A percentile compares a stretch with the other conserved stretches of the same genome.
phyloP scores from a whole-genome alignment of 2,888 invertebrate genomes.

The Fragum fragum region DNA sequence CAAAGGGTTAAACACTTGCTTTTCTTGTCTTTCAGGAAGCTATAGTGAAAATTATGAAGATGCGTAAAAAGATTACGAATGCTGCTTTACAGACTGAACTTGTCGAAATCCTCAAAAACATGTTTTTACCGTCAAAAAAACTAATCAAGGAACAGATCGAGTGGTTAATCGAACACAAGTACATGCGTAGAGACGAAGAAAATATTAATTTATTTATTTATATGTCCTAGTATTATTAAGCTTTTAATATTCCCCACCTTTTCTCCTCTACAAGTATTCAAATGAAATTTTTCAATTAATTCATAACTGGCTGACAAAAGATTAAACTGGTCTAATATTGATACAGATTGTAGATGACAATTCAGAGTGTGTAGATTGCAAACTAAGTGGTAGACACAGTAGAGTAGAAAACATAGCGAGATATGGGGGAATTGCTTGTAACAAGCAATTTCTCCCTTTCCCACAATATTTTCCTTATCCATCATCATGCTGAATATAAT shows the following conservation, averaged over 20 bases:
- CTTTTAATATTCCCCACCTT: background rate
- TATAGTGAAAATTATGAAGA: conserved; percentile 99
- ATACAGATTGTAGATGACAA: no score
- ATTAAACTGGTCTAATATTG: no score
- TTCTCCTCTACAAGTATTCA: background rate
- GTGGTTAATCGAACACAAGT: conserved; percentile 99
- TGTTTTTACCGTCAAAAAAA: conserved; percentile 99
- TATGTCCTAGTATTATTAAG: conserved; percentile 90
- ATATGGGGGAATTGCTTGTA: no score
- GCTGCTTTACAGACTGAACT: conserved; percentile 98
- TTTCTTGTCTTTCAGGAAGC: conserved; percentile 97
- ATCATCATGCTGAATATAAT: no score
- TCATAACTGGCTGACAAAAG: no score
- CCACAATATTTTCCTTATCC: no score
- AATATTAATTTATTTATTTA: conserved; percentile 99
- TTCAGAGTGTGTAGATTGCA: no score
- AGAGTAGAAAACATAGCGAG: no score
- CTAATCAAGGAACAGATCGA: conserved; percentile 99
- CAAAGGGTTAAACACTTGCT: no score
- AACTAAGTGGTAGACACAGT: no score
- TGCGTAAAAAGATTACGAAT: conserved; percentile 97
- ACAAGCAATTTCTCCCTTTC: no score
- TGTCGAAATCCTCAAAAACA: conserved; percentile 98
- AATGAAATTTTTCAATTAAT: background rate
- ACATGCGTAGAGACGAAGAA: conserved; percentile 98